Percentiles rank a stretch among this genome's conserved stretches.
phyloP scores from a whole-genome alignment of 2,797 vertebrate genomes.

The Antrozous pallidus region DNA sequence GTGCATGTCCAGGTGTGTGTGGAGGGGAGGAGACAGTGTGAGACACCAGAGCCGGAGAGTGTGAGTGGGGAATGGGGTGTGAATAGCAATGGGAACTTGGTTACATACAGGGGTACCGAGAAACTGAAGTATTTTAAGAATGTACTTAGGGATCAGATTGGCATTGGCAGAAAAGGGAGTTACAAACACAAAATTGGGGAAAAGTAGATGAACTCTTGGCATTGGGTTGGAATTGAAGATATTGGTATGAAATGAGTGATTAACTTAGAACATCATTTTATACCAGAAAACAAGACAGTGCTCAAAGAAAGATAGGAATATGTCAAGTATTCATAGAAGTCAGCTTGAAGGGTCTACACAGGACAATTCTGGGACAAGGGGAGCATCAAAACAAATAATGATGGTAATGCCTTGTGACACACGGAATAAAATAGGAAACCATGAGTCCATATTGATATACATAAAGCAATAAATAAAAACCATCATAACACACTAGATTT shows the following conservation, averaged over 20 bases:
- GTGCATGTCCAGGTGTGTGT: too few species aligned
- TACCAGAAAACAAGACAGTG: neutral
- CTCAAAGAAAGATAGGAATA: neutral
- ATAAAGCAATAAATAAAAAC: neutral
- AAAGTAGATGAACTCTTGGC: neutral
- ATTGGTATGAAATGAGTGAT: neutral
- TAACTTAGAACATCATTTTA: neutral
- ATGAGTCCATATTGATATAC: neutral
- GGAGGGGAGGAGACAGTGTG: neutral
- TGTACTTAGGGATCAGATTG: neutral
- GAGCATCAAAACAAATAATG: neutral
- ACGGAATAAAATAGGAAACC: neutral
- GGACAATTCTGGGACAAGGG: neutral
- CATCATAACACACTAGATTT: neutral
- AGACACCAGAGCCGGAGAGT: neutral
- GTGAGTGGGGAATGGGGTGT: neutral
- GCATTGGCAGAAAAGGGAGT: neutral
- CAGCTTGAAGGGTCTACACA: neutral
- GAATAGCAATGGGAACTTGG: neutral
- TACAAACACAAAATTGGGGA: neutral
- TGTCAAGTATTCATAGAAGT: neutral
- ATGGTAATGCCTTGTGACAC: neutral
- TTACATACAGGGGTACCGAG: neutral
- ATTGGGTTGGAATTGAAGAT: neutral
- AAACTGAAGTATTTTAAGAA: neutral